phyloP scores from a whole-genome alignment of 2,888 invertebrate species.

The Drosophila paracracens region DNA sequence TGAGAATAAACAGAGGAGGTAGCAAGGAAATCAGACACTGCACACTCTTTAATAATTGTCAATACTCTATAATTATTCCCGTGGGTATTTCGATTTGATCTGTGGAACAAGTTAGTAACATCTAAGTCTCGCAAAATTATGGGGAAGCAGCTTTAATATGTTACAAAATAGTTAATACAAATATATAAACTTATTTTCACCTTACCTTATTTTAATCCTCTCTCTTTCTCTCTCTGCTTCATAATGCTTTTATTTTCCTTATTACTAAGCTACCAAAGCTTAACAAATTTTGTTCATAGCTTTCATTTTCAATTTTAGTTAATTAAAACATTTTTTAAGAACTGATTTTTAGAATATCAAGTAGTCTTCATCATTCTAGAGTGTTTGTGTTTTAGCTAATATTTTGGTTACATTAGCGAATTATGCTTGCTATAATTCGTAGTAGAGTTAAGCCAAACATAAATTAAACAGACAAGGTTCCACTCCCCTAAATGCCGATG shows the following conservation, averaged over 20 bases:
- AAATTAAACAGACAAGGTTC: constrained; percentile 51
- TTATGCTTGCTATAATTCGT: constrained; percentile 58
- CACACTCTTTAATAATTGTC: constrained; percentile 7
- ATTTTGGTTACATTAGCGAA: constrained; percentile 67
- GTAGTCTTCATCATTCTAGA: not conserved
- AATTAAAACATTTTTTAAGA: not conserved
- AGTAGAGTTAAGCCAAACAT: constrained; percentile 51
- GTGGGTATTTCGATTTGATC: not conserved
- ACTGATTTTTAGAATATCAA: constrained; percentile 1
- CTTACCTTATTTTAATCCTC: not conserved
- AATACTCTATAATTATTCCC: constrained; percentile 15
- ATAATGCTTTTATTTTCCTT: not conserved
- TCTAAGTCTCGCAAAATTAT: not conserved
- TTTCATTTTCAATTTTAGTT: not conserved
- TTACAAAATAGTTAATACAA: not conserved
- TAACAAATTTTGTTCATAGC: not conserved
- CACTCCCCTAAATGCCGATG: constrained; percentile 2
- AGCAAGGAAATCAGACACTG: not conserved
- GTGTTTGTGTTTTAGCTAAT: constrained; percentile 38
- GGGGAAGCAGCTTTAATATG: not conserved
- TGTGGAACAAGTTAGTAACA: not conserved
- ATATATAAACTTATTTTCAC: not conserved
- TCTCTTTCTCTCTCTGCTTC: not conserved
- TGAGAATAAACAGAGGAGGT: constrained; percentile 24
- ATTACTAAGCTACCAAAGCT: not conserved